Base-by-base conservation (phyloP, 2,113 vertebrate species). In the Butorides virescens region DNA sequence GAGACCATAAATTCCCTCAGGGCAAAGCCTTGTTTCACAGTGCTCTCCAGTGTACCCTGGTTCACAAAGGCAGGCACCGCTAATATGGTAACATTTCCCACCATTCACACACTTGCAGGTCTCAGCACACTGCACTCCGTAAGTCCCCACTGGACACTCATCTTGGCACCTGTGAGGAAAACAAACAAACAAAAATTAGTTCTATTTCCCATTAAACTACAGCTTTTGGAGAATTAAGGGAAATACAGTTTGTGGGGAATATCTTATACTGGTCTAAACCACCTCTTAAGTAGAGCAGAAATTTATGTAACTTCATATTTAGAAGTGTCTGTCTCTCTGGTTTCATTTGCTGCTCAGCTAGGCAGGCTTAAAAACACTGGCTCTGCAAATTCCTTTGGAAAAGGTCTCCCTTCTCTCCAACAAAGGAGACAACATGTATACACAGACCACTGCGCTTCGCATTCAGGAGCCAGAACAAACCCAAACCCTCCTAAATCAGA, bases 61-160 rank as follows among this genome's bases (percentile, higher is more conserved):
- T 90, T 99, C 99, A 39, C 99, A 99, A 59, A 99, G 90, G 86
- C 99, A 99, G 2, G 98, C 95, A 7, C 99, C 99, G 5, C 98
- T 99, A 95, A 99, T 98, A 32, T 99, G 99, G 96, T 99, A 99
- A 73, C 99, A 99, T 65, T 98, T 98, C 42, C 98, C 98, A 53
- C 98, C 98, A 18, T 99, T 99, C 93, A 98, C 83, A 86, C 99
- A 99, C 52, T 75, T 98, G 93, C 99, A 99, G 16, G 86, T 97
- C 97, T 99, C 98, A 4, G 98, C 93, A 85, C 99, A 99, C 42
- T 39, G 97, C 22, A 97, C 74, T 18, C 99, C 99, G 0, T 98
- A 99, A 32, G 97, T 98, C 12, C 99, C 99, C 49, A 99, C 98
- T 0, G 99, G 98, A 81, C 99, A 99, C 92, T 99, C 97, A 4